Conservation (phyloP, 1,140 invertebrate species). For the Pissodes strobi region DNA sequence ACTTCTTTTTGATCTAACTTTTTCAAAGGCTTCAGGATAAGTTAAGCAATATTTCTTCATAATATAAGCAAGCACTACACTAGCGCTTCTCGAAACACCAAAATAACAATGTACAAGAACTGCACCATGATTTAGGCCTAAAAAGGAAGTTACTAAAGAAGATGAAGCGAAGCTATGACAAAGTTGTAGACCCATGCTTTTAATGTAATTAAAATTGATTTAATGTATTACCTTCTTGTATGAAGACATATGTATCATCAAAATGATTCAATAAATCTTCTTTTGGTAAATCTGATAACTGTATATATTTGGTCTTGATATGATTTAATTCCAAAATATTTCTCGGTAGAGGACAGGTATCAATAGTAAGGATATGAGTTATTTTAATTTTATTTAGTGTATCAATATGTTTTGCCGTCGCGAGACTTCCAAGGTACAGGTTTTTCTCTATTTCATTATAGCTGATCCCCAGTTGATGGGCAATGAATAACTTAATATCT, state of each 20-base stretch:
- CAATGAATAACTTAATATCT: too few relatives aligned
- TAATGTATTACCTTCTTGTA: conserved; percentile 59
- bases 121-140: conserved; percentile 58
- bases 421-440: conserved; percentile 76
- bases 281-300: conserved; percentile 79
- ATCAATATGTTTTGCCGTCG: conserved; percentile 74
- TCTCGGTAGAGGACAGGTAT: conserved; percentile 78
- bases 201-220: not conserved
- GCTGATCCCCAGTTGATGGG: too few relatives aligned
- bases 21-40: conserved; percentile 71
- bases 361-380: conserved; percentile 78
- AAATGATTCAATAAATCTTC: conserved; percentile 82
- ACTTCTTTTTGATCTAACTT: conserved; percentile 44
- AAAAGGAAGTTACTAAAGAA: too few relatives aligned
- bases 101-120: conserved; percentile 84
- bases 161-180: too few relatives aligned
- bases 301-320: conserved; percentile 74
- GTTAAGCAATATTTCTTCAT: conserved; percentile 80
- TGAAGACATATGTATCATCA: conserved; percentile 74
- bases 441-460: conserved; percentile 71
- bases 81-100: conserved; percentile 83
- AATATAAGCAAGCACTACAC: conserved; percentile 79
- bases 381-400: conserved; percentile 69
- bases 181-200: too few relatives aligned
- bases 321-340: conserved; percentile 69